Percentiles rank a stretch among this genome's conserved stretches.
Evolutionary conservation across 2,797 vertebrate species (phyloP).

Genomic region (Chrysocyon brachyurus): DNA sequence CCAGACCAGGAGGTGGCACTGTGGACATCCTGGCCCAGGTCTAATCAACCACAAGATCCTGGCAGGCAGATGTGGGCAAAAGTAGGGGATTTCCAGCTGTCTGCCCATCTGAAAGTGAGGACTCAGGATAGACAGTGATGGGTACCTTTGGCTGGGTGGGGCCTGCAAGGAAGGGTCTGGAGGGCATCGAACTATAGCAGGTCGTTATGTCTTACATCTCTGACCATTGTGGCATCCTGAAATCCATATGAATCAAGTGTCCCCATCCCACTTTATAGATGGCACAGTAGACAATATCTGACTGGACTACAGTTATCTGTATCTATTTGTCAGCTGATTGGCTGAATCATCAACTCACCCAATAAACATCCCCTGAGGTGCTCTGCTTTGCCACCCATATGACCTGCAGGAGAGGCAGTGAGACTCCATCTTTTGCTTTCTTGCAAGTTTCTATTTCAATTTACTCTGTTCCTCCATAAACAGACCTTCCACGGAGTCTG

Average conservation of each 20-base stretch:
- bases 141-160: not conserved
- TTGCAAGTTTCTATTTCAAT: not conserved
- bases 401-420: not conserved
- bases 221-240: not conserved
- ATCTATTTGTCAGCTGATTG: rapidly evolving
- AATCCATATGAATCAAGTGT: not conserved
- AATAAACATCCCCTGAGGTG: not conserved
- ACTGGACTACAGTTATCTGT: not conserved
- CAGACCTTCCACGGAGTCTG: not conserved
- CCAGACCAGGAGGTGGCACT: too few species aligned
- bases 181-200: not conserved
- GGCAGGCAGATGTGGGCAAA: not conserved
- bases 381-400: not conserved
- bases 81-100: not conserved
- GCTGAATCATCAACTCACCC: not conserved
- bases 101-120: not conserved
- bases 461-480: not conserved
- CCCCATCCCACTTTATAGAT: not conserved
- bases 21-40: not conserved
- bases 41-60: not conserved
- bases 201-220: not conserved
- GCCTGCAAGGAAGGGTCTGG: not conserved
- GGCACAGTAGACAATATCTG: not conserved
- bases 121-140: rapidly evolving
- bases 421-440: not conserved